Percentiles rank a stretch among this genome's conserved stretches.
phyloP scores from a whole-genome alignment of 2,888 invertebrate species.

The Pristionchus arcanus region DNA sequence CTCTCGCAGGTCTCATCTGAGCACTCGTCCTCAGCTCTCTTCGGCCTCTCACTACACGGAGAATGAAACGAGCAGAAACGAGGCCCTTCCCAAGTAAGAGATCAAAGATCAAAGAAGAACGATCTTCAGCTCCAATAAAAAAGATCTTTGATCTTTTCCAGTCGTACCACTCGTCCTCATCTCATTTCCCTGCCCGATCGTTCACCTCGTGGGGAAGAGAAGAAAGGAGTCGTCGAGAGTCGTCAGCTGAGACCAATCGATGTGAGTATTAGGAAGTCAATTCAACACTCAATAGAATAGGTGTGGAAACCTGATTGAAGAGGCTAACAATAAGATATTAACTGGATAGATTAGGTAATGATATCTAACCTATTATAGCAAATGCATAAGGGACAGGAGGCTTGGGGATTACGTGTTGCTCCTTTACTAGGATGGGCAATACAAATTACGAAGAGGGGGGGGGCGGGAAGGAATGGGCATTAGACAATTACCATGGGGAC shows the following conservation, averaged over 20 bases:
- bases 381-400: too few relatives aligned
- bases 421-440: too few relatives aligned
- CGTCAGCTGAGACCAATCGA: neutral
- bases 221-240: neutral
- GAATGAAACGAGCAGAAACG: neutral
- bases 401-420: too few relatives aligned
- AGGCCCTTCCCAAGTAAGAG: neutral
- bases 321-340: too few relatives aligned
- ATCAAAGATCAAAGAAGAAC: neutral
- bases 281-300: too few relatives aligned
- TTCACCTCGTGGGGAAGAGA: neutral
- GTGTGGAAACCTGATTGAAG: neutral
- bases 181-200: slow-evolving; percentile 24
- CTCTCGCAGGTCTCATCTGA: slow-evolving; percentile 39
- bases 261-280: neutral
- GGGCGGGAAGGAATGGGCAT: too few relatives aligned
- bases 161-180: neutral
- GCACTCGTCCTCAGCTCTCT: neutral
- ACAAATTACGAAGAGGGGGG: too few relatives aligned
- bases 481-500: neutral
- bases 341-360: too few relatives aligned
- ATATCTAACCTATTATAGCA: too few relatives aligned
- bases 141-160: slow-evolving; percentile 12
- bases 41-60: neutral
- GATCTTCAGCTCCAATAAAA: too few relatives aligned